Evolutionary conservation across 2,797 vertebrate genomes (phyloP).

Genomic region (Enteromius thamalakanensis): DNA sequence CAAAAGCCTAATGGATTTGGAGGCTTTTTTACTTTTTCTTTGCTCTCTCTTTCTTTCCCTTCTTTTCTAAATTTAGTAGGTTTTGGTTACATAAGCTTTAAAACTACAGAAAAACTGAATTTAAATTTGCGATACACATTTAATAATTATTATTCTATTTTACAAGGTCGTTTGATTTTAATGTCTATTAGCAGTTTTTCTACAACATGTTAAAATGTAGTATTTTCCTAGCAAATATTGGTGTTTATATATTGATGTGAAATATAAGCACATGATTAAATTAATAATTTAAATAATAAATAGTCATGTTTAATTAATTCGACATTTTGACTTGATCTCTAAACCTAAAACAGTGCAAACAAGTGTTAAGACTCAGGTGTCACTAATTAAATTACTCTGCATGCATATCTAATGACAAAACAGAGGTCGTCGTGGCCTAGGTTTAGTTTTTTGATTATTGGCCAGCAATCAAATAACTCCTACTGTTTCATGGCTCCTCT

Average conservation of each 20-base stretch:
- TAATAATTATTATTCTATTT: not conserved
- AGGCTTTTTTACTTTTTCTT: slow-evolving; percentile 9
- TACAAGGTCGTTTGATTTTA: not conserved
- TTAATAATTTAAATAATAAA: not conserved
- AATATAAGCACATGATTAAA: not conserved
- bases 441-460: slow-evolving; percentile 46
- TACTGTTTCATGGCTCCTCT: slow-evolving; percentile 59
- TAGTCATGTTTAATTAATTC: not conserved
- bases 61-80: not conserved
- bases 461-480: slow-evolving; percentile 55
- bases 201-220: not conserved
- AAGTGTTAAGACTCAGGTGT: not conserved
- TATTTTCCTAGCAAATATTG: not conserved
- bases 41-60: not conserved
- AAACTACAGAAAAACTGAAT: not conserved
- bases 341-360: not conserved
- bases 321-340: not conserved
- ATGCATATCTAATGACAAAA: slow-evolving; percentile 19
- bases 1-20: slow-evolving; percentile 19
- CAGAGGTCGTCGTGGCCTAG: slow-evolving; percentile 20
- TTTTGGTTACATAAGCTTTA: slow-evolving; percentile 11
- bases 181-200: not conserved
- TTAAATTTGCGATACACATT: not conserved
- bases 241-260: not conserved
- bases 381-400: not conserved